Percentiles rank a stretch among this genome's conserved stretches.
Evolutionary conservation across 2,888 invertebrate species (phyloP).

Genomic region (Neria commutata): DNA sequence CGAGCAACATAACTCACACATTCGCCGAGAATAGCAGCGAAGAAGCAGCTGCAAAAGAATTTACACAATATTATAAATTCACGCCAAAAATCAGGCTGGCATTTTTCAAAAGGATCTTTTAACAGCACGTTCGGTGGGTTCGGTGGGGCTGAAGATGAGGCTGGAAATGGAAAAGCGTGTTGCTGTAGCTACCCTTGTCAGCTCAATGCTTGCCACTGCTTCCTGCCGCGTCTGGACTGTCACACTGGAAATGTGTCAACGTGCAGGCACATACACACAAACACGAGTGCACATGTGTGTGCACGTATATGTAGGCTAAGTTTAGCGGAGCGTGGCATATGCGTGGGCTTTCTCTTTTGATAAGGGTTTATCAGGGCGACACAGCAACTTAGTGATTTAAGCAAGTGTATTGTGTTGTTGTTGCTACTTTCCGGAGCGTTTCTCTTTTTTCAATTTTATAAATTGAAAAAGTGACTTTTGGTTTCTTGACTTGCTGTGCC

Average conservation of each 20-base stretch:
- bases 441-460: constrained; percentile 43
- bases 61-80: constrained; percentile 41
- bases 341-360: constrained; percentile 33
- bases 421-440: constrained; percentile 25
- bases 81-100: constrained; percentile 46
- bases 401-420: constrained; percentile 6
- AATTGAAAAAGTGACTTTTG: constrained; percentile 59
- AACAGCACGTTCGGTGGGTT: neutral
- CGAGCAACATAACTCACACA: constrained; percentile 43
- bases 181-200: constrained; percentile 33
- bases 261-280: constrained; percentile 29
- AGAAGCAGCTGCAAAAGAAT: neutral
- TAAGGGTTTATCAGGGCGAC: constrained; percentile 54
- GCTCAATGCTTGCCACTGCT: constrained; percentile 37
- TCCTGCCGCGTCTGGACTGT: constrained; percentile 18
- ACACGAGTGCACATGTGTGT: constrained; percentile 15
- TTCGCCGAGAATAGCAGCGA: neutral
- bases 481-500: constrained; percentile 45
- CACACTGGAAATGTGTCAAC: constrained; percentile 52
- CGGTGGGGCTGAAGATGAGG: neutral
- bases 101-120: constrained; percentile 20
- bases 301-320: constrained; percentile 1
- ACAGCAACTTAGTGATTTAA: constrained; percentile 54
- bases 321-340: no score
- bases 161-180: neutral